These are phyloP conservation scores for Dipus sagitta DNA, from an alignment of 2,797 vertebrate species.

Conservation along the genomic window DNA sequence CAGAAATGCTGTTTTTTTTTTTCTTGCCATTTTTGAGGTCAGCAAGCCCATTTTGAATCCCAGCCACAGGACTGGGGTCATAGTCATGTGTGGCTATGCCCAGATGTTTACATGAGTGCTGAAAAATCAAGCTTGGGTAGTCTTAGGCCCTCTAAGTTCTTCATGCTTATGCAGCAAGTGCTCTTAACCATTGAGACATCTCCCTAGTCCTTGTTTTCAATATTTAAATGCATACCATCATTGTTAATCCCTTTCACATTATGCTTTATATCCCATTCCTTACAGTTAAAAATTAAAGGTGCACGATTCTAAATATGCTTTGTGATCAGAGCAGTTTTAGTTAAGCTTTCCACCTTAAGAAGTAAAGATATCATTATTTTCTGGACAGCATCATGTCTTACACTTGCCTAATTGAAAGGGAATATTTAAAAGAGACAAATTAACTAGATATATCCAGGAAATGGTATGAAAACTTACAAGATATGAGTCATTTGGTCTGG, in stretches of 20 bases:
- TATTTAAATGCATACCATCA: conserved; percentile 63
- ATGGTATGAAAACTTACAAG: conserved; percentile 14
- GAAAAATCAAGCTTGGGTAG: no score
- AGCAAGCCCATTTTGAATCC: no score
- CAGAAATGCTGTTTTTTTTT: no score
- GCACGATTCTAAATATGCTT: conserved; percentile 44
- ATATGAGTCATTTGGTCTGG: neutral
- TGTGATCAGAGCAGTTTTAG: conserved; percentile 58
- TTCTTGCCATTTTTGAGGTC: no score
- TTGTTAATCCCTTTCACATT: conserved; percentile 24
- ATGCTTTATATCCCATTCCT: conserved; percentile 71
- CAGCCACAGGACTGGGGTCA: no score
- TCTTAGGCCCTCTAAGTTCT: no score
- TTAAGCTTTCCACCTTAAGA: conserved; percentile 33
- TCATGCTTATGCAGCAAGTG: no score
- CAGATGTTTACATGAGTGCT: no score
- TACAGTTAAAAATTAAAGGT: conserved; percentile 50
- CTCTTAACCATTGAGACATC: no score
- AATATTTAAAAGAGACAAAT: conserved; percentile 53
- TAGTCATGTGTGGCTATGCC: no score
- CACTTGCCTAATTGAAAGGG: conserved; percentile 43
- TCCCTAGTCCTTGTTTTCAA: neutral
- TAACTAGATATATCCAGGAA: conserved; percentile 12
- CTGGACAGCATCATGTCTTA: conserved; percentile 1
- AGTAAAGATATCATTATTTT: conserved; percentile 61